A percentile compares a stretch with the other conserved stretches of the same genome.
Evolutionary conservation across 2,113 vertebrate species (phyloP).

Genomic region (Helogale parvula): DNA sequence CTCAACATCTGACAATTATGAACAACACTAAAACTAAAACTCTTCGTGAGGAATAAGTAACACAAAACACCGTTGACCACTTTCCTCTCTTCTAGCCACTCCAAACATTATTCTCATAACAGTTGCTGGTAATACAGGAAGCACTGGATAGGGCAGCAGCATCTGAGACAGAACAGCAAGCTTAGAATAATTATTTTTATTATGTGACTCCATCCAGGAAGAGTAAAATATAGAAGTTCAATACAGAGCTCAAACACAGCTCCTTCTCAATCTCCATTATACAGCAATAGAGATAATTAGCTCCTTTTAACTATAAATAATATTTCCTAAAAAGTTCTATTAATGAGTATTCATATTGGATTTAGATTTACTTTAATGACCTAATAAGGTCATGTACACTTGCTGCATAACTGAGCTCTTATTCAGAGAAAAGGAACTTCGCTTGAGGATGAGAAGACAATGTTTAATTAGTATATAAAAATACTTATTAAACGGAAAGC

Average conservation of each 20-base stretch:
- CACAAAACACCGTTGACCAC: background rate
- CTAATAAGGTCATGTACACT: background rate
- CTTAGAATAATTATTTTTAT: background rate
- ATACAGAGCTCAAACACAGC: background rate
- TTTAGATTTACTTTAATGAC: conserved; percentile 24
- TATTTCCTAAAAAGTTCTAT: conserved; percentile 19
- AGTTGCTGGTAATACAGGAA: background rate
- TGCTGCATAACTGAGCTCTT: conserved; percentile 10
- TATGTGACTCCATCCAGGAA: conserved; percentile 27
- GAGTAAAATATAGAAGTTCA: background rate
- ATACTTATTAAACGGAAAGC: background rate
- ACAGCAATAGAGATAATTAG: background rate
- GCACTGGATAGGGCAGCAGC: background rate
- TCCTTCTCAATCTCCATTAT: background rate
- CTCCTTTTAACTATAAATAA: background rate
- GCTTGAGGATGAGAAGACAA: background rate
- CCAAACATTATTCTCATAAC: background rate
- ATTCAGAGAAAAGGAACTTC: conserved; percentile 30
- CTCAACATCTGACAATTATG: background rate
- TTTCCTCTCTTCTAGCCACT: background rate
- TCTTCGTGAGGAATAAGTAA: background rate
- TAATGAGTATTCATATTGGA: background rate
- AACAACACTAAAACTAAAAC: background rate
- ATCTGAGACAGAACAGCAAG: background rate
- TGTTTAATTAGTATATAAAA: background rate